Percentiles rank a stretch among this genome's conserved stretches.
Evolutionary conservation across 2,888 invertebrate genomes (phyloP).

Genomic region (Coenonympha arcania): DNA sequence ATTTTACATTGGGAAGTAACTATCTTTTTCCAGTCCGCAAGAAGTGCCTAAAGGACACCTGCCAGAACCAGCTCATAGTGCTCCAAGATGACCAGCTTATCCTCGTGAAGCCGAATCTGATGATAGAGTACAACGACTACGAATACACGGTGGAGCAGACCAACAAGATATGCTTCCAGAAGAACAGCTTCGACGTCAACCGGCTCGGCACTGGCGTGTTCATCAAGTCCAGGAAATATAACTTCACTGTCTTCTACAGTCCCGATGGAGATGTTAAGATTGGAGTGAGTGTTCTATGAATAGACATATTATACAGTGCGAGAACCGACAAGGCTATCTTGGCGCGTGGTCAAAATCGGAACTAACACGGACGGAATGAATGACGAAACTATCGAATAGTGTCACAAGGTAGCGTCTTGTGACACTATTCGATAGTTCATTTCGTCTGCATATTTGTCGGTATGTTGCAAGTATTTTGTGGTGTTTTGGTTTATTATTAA

Average conservation of each 20-base stretch:
- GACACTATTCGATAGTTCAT: too few species aligned
- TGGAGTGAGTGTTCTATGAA: conserved; percentile 73
- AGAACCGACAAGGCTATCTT: too few species aligned
- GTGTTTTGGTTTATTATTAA: too few species aligned
- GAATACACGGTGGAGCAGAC: conserved; percentile 75
- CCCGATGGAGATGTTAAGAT: conserved; percentile 80
- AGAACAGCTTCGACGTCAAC: conserved; percentile 78
- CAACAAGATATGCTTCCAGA: conserved; percentile 75
- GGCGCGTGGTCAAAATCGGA: too few species aligned
- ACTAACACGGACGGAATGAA: too few species aligned
- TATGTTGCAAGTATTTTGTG: too few species aligned
- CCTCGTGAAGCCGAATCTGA: conserved; percentile 76
- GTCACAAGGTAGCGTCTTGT: too few species aligned
- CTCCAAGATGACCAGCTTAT: conserved; percentile 75
- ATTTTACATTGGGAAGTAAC: too few species aligned
- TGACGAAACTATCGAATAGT: too few species aligned
- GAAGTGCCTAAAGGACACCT: conserved; percentile 76
- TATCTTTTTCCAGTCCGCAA: conserved; percentile 70
- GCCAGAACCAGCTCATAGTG: conserved; percentile 78
- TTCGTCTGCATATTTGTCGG: too few species aligned
- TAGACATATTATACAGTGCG: too few species aligned
- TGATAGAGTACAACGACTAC: conserved; percentile 80
- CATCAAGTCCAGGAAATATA: conserved; percentile 79
- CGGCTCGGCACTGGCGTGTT: conserved; percentile 80
- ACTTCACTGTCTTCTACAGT: conserved; percentile 83